phyloP scores from a whole-genome alignment of 2,113 vertebrate species.

The Toxotes chatareus region DNA sequence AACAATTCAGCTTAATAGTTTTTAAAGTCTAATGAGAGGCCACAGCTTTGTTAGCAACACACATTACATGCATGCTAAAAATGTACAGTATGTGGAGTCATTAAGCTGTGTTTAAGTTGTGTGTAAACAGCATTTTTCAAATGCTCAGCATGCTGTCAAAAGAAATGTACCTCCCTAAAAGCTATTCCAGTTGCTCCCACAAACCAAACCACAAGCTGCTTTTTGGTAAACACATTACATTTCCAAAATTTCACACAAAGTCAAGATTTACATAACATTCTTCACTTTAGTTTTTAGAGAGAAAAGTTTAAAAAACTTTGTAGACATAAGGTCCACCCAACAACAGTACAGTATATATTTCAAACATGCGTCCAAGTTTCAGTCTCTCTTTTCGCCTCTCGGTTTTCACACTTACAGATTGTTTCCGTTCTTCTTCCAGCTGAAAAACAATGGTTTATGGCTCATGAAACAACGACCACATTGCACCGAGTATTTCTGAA shows the following conservation, averaged over 20 bases:
- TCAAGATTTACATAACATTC: neutral
- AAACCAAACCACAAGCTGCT: slow-evolving; percentile 37
- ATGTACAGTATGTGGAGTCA: slow-evolving; percentile 25
- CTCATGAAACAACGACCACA: slow-evolving; percentile 48
- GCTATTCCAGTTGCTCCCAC: slow-evolving; percentile 3
- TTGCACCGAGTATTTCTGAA: slow-evolving; percentile 25
- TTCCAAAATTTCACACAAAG: neutral
- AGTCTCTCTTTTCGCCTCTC: neutral
- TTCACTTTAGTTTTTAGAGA: neutral
- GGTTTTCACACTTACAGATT: slow-evolving; percentile 87
- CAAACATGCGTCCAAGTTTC: slow-evolving; percentile 35
- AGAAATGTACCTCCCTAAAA: slow-evolving; percentile 5
- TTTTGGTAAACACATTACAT: slow-evolving; percentile 22
- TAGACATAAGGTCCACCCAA: slow-evolving; percentile 12
- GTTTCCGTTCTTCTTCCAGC: slow-evolving; percentile 93
- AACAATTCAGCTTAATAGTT: neutral
- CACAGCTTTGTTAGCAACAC: slow-evolving; percentile 4
- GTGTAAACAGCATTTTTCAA: slow-evolving; percentile 3
- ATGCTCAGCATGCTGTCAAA: slow-evolving; percentile 63
- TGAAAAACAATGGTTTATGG: slow-evolving; percentile 78
- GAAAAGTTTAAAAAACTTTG: neutral
- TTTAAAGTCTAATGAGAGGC: neutral
- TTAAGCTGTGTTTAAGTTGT: slow-evolving; percentile 6
- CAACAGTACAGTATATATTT: slow-evolving; percentile 15
- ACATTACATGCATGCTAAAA: slow-evolving; percentile 42